These are phyloP conservation scores for Chrysopa pallens DNA, from an alignment of 1,140 invertebrate genomes.

Conservation along the genomic window DNA sequence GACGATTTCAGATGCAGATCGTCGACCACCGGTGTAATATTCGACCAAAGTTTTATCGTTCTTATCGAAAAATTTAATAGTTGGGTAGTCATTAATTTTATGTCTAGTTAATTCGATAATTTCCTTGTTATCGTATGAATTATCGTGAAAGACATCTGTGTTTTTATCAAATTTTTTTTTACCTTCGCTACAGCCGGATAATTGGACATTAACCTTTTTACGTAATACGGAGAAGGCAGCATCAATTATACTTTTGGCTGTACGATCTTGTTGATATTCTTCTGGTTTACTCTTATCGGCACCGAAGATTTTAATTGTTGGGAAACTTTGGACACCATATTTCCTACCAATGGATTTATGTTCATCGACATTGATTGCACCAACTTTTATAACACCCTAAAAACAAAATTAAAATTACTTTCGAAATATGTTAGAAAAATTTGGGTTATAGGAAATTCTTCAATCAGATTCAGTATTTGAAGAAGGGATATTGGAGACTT, in stretches of 20 bases:
- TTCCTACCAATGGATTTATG: constrained; percentile 64
- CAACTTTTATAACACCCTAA: constrained; percentile 83
- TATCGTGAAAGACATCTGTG: neutral
- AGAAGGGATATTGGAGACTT: no score
- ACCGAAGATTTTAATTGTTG: constrained; percentile 92
- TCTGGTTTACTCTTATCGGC: constrained; percentile 70
- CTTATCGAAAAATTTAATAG: constrained; percentile 87
- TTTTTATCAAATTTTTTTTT: neutral
- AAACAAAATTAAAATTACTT: constrained; percentile 8
- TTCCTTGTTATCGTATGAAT: constrained; percentile 36
- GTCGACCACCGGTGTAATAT: constrained; percentile 79
- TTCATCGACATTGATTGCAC: constrained; percentile 81
- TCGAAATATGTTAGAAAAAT: no score
- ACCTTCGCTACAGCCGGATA: constrained; percentile 33
- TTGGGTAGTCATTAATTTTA: constrained; percentile 84
- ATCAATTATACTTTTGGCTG: constrained; percentile 72
- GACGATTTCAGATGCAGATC: constrained; percentile 81
- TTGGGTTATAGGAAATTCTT: no score
- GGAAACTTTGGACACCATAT: constrained; percentile 81
- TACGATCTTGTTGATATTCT: constrained; percentile 74
- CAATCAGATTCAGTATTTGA: no score
- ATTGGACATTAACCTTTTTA: constrained; percentile 44
- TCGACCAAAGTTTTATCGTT: constrained; percentile 50
- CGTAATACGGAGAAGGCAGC: constrained; percentile 53
- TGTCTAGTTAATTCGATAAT: constrained; percentile 83